Conservation (phyloP, 2,113 vertebrate genomes). For the Amphilophus citrinellus region DNA sequence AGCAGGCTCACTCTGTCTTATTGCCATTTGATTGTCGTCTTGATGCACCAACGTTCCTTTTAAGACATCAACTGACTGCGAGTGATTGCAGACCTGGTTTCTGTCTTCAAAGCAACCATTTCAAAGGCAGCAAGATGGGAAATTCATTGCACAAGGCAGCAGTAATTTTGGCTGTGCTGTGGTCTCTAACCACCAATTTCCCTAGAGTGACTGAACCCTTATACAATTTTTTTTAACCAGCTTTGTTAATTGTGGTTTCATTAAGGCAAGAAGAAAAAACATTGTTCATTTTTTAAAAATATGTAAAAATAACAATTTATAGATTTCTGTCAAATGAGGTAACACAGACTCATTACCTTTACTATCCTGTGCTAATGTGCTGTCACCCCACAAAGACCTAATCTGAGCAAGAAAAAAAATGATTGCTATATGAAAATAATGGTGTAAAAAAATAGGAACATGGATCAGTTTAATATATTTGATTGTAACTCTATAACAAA, state of each 20-base stretch:
- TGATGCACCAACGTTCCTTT: too few species aligned
- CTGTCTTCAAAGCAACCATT: too few species aligned
- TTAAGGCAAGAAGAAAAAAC: neutral
- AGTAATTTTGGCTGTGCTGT: neutral
- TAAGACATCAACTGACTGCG: too few species aligned
- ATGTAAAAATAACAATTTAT: neutral
- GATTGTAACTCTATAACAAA: neutral
- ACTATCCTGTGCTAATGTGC: too few species aligned
- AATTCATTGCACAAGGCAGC: neutral
- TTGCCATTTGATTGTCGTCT: too few species aligned
- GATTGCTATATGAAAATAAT: too few species aligned
- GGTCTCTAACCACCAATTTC: neutral
- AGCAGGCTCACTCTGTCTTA: neutral
- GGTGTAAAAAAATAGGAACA: too few species aligned
- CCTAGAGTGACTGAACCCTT: neutral
- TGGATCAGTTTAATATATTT: too few species aligned
- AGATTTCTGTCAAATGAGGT: neutral
- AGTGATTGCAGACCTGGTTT: too few species aligned
- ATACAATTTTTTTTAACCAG: neutral
- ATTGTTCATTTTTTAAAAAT: neutral
- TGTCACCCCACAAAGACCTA: too few species aligned
- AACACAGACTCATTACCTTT: too few species aligned
- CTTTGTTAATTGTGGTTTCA: neutral
- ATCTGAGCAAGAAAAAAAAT: too few species aligned
- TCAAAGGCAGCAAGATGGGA: neutral